Percentiles rank a stretch among this genome's conserved stretches.
Conservation (phyloP, 1,140 invertebrate genomes). For the Lepidurus packardi region DNA sequence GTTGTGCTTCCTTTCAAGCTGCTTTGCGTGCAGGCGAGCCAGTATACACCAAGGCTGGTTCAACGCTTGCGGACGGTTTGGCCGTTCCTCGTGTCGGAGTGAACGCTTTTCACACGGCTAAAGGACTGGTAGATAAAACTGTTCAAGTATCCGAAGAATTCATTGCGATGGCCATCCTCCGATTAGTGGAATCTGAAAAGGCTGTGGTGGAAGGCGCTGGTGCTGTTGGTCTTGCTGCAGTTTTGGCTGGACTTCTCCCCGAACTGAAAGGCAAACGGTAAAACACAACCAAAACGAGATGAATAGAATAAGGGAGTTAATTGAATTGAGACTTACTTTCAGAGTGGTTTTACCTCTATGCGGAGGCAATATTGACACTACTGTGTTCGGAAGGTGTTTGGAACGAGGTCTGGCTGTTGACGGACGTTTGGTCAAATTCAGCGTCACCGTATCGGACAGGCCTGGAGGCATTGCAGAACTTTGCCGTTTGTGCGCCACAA, state of each 20-base stretch:
- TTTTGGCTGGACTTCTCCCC: constrained; percentile 72
- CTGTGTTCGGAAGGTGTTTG: constrained; percentile 76
- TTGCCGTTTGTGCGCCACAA: constrained; percentile 62
- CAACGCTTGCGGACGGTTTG: constrained; percentile 83
- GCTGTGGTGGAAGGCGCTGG: constrained; percentile 90
- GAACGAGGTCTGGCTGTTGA: constrained; percentile 84
- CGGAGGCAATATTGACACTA: constrained; percentile 91
- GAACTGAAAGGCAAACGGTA: constrained; percentile 82
- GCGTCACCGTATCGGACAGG: constrained; percentile 76
- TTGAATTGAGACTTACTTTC: constrained; percentile 24
- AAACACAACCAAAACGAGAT: constrained; percentile 30
- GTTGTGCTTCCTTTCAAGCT: constrained; percentile 72
- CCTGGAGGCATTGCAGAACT: constrained; percentile 83
- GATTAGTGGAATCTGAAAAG: constrained; percentile 82
- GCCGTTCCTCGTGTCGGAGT: constrained; percentile 83
- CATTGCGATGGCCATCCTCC: constrained; percentile 82
- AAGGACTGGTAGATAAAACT: constrained; percentile 73
- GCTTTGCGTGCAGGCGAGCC: constrained; percentile 68
- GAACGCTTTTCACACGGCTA: constrained; percentile 76
- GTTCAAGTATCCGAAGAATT: constrained; percentile 72
- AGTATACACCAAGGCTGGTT: constrained; percentile 57
- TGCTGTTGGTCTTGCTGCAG: constrained; percentile 76
- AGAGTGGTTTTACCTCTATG: constrained; percentile 77
- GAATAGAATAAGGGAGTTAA: background rate
- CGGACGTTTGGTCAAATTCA: constrained; percentile 77